These are phyloP conservation scores for Cosmia pyralina DNA, from an alignment of 2,888 invertebrate genomes.

Conservation along the genomic window DNA sequence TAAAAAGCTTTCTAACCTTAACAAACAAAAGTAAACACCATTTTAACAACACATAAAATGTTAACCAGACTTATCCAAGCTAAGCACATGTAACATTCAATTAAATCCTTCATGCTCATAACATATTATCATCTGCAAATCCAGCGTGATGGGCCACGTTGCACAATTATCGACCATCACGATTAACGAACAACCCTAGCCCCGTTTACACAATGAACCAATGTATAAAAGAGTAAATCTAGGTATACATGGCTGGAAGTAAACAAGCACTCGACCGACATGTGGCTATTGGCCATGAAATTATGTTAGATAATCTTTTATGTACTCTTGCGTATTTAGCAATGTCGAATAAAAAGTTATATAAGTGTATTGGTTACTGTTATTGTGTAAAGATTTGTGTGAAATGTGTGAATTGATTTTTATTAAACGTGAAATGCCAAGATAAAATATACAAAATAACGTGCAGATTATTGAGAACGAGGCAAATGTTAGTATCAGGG, in stretches of 20 bases:
- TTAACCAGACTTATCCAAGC: conserved; percentile 20
- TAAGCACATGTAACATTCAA: conserved; percentile 15
- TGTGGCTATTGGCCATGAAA: conserved; percentile 61
- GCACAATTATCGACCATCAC: conserved; percentile 50
- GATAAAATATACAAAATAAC: conserved; percentile 2
- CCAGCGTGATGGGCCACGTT: conserved; percentile 49
- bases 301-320: conserved; percentile 57
- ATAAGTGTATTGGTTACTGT: conserved; percentile 45
- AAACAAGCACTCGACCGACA: conserved; percentile 55
- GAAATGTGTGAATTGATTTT: conserved; percentile 5
- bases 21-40: neutral
- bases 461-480: neutral
- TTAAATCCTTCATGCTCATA: conserved; percentile 49
- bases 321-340: conserved; percentile 41
- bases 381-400: conserved; percentile 25
- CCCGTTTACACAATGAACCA: conserved; percentile 55
- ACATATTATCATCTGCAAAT: conserved; percentile 32
- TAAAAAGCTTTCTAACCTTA: neutral
- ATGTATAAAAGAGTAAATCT: conserved; percentile 39
- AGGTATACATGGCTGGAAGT: no score
- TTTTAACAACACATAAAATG: conserved; percentile 2
- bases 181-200: conserved; percentile 49
- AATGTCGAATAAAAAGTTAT: conserved; percentile 54
- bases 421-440: conserved; percentile 30
- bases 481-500: neutral